Conservation (phyloP, 2,797 vertebrate species). For the Coracias cyanogaster region DNA sequence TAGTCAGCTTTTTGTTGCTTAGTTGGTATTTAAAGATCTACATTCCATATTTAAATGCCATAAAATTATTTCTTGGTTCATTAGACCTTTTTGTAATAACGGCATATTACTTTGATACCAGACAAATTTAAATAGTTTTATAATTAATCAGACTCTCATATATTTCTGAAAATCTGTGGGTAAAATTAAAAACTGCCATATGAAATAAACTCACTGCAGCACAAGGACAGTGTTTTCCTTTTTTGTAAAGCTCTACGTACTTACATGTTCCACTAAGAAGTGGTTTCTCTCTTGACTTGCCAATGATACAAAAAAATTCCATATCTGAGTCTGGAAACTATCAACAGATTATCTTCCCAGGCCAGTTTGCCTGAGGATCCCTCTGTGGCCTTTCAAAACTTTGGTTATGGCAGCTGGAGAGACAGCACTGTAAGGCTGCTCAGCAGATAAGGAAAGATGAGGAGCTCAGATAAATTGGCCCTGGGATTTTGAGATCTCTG, state of each 20-base stretch:
- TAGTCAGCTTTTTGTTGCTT: not conserved
- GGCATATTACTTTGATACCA: not conserved
- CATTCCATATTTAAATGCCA: not conserved
- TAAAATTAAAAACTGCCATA: not conserved
- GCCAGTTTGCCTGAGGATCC: not conserved
- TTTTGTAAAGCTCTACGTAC: not conserved
- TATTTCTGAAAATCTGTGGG: not conserved
- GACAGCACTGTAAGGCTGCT: not conserved
- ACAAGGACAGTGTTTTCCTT: not conserved
- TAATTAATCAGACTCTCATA: not conserved
- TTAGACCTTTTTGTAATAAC: not conserved
- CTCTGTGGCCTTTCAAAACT: not conserved
- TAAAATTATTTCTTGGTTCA: not conserved
- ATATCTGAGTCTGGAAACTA: not conserved
- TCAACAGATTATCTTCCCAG: not conserved
- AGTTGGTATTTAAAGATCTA: not conserved
- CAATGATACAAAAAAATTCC: not conserved
- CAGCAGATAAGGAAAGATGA: not conserved
- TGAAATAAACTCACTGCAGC: not conserved
- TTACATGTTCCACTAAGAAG: not conserved
- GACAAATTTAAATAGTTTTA: not conserved
- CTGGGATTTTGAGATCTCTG: not conserved
- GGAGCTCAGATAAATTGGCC: not conserved
- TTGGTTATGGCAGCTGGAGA: not conserved
- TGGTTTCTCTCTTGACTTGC: not conserved